A percentile compares a stretch with the other conserved stretches of the same genome.
Conservation (phyloP, 2,113 vertebrate genomes). For the Lophura nycthemera region DNA sequence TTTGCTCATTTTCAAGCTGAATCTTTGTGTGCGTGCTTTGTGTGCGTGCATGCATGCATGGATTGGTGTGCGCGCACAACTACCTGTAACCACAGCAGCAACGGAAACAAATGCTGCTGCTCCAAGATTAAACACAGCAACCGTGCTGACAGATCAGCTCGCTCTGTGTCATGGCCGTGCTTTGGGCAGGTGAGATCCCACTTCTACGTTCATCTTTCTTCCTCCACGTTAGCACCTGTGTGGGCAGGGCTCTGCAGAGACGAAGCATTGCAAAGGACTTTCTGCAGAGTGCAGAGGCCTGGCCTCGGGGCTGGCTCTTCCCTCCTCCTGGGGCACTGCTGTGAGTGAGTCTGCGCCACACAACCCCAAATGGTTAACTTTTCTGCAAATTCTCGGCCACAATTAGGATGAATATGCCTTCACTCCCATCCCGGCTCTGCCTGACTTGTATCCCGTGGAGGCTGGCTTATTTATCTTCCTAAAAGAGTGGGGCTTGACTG, state of each 20-base stretch:
- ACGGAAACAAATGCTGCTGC: not conserved
- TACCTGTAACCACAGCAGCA: not conserved
- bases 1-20: not conserved
- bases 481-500: not conserved
- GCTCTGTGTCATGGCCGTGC: accelerated
- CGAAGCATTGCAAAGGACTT: conserved; percentile 4
- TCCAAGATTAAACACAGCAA: not conserved
- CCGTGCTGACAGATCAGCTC: not conserved
- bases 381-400: not conserved
- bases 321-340: not conserved
- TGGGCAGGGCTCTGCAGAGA: not conserved
- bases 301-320: not conserved
- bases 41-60: not conserved
- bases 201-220: not conserved
- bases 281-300: not conserved
- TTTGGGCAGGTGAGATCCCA: not conserved
- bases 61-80: accelerated
- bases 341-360: too few species aligned
- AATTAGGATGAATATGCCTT: not conserved
- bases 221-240: not conserved
- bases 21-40: not conserved
- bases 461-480: not conserved
- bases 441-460: not conserved
- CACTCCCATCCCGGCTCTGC: not conserved
- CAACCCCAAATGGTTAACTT: not conserved